phyloP scores from a whole-genome alignment of 2,113 vertebrate species.

The Galemys pyrenaicus region DNA sequence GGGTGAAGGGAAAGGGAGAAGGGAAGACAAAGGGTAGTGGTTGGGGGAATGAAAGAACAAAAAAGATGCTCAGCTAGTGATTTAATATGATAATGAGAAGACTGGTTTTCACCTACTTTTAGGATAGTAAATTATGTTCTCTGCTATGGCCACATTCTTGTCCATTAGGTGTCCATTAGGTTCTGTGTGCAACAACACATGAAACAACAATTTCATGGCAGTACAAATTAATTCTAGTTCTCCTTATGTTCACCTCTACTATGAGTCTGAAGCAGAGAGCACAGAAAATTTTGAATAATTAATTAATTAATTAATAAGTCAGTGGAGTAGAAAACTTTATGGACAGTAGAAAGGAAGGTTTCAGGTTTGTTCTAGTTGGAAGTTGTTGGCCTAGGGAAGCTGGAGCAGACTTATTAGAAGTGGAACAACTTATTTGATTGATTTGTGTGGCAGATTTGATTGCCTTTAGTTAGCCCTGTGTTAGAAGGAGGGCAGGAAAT shows the following conservation, averaged over 20 bases:
- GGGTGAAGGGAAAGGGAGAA: no score
- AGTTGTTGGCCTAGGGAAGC: not conserved
- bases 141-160: not conserved
- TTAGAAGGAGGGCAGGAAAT: not conserved
- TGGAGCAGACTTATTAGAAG: no score
- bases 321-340: not conserved
- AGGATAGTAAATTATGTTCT: not conserved
- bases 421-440: not conserved
- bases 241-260: rapidly evolving
- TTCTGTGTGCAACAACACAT: not conserved
- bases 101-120: not conserved
- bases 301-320: no score
- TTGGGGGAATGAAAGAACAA: no score
- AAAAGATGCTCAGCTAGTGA: not conserved
- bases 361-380: not conserved
- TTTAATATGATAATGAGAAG: not conserved
- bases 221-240: not conserved
- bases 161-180: no score
- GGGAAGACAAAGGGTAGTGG: no score
- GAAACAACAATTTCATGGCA: not conserved
- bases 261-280: not conserved
- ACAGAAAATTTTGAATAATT: not conserved
- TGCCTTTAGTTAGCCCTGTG: not conserved
- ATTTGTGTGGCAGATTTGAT: not conserved
- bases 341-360: not conserved